phyloP scores from a whole-genome alignment of 92 coral and sea anemone species.

The Heliopora coerulea region DNA sequence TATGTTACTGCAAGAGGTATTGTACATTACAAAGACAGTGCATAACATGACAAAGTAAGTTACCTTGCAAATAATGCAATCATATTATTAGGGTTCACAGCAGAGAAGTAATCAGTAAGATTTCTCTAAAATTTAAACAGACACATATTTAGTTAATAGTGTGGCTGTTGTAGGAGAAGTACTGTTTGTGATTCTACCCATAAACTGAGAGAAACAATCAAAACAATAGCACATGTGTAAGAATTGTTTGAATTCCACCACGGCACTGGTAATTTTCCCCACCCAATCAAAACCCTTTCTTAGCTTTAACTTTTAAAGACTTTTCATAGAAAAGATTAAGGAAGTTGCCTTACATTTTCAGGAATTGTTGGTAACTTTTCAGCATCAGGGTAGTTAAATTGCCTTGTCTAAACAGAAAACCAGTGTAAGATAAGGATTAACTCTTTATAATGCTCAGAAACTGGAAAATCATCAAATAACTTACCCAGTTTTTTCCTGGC shows the following conservation, averaged over 20 bases:
- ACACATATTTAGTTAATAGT: not conserved
- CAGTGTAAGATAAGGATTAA: not conserved
- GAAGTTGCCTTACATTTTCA: conserved; percentile 95
- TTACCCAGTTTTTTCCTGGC: conserved; percentile 61
- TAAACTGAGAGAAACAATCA: no score
- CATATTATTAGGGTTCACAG: conserved; percentile 83
- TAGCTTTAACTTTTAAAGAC: no score
- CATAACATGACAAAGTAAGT: not conserved
- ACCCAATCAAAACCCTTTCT: no score
- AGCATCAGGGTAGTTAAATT: conserved; percentile 71
- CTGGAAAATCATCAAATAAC: not conserved
- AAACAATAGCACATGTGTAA: no score
- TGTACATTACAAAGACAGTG: no score
- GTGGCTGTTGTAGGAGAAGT: no score
- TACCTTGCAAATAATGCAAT: conserved; percentile 88
- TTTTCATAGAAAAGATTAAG: no score
- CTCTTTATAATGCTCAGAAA: not conserved
- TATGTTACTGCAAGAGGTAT: no score
- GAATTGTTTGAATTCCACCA: no score
- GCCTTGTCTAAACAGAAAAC: conserved; percentile 54
- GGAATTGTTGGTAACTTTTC: conserved; percentile 85
- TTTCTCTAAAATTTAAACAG: conserved; percentile 64
- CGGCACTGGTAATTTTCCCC: no score
- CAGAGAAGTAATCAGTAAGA: conserved; percentile 92
- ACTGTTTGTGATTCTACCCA: no score